These are phyloP conservation scores for Myopa testacea DNA, from an alignment of 2,888 invertebrate genomes.

Conservation along the genomic window DNA sequence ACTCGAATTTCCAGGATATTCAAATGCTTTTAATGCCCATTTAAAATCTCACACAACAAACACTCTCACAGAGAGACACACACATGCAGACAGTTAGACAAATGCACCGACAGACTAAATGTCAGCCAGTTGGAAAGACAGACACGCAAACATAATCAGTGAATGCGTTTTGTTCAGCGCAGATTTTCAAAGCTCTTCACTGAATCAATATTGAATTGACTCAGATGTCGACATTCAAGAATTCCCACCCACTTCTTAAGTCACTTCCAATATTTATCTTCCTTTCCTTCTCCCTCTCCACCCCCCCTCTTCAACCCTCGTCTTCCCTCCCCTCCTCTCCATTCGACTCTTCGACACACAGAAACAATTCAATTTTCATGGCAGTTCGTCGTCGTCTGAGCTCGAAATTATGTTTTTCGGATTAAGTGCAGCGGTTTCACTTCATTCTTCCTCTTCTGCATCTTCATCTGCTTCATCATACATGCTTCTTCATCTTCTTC, in stretches of 20 bases:
- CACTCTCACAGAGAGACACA: neutral
- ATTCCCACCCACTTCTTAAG: neutral
- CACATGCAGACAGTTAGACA: neutral
- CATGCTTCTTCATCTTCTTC: neutral
- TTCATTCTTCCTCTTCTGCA: neutral
- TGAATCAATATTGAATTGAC: constrained; percentile 5
- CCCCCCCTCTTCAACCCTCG: neutral
- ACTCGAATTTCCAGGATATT: too few species aligned
- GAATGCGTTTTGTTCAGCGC: neutral
- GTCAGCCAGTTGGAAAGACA: neutral
- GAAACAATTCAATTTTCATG: too few species aligned
- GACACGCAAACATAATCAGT: neutral
- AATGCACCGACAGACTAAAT: neutral
- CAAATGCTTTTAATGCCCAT: too few species aligned
- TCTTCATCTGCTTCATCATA: neutral
- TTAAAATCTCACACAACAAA: too few species aligned
- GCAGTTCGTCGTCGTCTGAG: too few species aligned
- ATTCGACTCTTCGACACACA: neutral
- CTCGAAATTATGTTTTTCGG: too few species aligned
- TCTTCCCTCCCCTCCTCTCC: neutral
- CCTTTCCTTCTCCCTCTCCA: neutral
- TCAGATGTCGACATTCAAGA: neutral
- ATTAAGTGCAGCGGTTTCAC: neutral
- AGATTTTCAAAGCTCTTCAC: neutral
- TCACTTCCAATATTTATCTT: neutral